Percentiles rank a stretch among this genome's conserved stretches.
Evolutionary conservation across 2,888 invertebrate genomes (phyloP).

Genomic region (Acanthosepion esculentum): DNA sequence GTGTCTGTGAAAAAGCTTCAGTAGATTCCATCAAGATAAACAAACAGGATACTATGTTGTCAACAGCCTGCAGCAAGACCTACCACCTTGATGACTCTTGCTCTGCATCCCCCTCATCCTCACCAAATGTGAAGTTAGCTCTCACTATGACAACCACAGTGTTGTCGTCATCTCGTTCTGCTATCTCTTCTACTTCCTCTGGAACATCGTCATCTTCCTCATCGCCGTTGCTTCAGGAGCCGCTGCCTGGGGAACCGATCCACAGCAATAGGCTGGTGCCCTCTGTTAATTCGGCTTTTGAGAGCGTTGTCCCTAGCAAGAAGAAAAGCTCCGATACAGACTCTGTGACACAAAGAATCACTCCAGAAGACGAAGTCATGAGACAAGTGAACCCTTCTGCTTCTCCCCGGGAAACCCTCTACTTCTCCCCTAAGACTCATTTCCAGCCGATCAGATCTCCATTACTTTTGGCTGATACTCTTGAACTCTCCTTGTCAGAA

Average conservation of each 20-base stretch:
- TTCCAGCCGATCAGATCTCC: slow-evolving; percentile 84
- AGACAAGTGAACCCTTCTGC: slow-evolving; percentile 62
- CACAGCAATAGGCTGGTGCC: slow-evolving; percentile 56
- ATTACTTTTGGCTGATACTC: slow-evolving; percentile 43
- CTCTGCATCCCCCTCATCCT: neutral
- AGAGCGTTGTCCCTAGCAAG: slow-evolving; percentile 61
- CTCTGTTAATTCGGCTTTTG: slow-evolving; percentile 69
- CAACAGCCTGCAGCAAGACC: neutral
- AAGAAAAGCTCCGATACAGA: slow-evolving; percentile 1
- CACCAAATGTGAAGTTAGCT: neutral
- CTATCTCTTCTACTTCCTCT: neutral
- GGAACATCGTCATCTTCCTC: neutral
- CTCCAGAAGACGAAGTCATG: slow-evolving; percentile 42
- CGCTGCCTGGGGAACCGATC: neutral
- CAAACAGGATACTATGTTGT: neutral
- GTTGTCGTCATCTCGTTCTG: neutral
- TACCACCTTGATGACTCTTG: neutral
- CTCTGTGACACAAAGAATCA: neutral
- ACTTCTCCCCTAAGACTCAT: slow-evolving; percentile 86
- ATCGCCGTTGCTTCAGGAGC: neutral
- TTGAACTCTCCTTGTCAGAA: neutral
- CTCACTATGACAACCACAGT: neutral
- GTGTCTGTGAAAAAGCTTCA: neutral
- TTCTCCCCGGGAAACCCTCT: slow-evolving; percentile 81
- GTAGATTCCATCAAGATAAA: neutral